Conservation (phyloP, 2,113 vertebrate species). For the Colius striatus region DNA sequence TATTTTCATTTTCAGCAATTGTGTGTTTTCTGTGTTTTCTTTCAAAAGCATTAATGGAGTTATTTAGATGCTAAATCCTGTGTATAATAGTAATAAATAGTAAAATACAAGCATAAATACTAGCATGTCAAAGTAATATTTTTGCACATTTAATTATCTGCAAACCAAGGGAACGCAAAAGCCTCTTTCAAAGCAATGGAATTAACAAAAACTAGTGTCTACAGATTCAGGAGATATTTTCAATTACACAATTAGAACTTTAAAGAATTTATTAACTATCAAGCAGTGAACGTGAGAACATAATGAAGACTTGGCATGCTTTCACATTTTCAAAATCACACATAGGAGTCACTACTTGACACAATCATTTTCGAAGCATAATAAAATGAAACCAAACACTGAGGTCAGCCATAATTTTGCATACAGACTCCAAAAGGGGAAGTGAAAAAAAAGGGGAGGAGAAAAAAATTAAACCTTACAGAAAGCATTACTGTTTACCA, state of each 20-base stretch:
- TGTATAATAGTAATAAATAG: not conserved
- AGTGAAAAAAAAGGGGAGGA: not conserved
- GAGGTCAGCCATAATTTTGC: conserved; percentile 60
- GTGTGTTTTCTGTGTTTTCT: not conserved
- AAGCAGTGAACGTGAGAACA: conserved; percentile 62
- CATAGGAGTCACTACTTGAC: conserved; percentile 35
- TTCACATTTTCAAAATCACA: conserved; percentile 29
- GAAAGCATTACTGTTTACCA: conserved; percentile 59
- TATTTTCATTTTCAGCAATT: not conserved
- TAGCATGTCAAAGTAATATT: not conserved
- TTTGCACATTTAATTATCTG: not conserved
- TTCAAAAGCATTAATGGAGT: not conserved
- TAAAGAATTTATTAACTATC: not conserved
- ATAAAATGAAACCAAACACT: conserved; percentile 61
- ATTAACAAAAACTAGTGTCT: not conserved
- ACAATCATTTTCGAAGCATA: conserved; percentile 30
- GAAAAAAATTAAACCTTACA: conserved; percentile 48
- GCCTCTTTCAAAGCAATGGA: conserved; percentile 7
- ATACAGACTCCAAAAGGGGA: conserved; percentile 27
- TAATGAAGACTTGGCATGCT: conserved; percentile 68
- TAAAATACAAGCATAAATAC: not conserved
- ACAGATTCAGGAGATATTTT: not conserved
- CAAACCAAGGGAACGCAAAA: conserved; percentile 19
- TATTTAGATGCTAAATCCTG: not conserved
- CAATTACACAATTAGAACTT: not conserved